phyloP scores from a whole-genome alignment of 2,797 vertebrate species.

The Eulemur coronatus region DNA sequence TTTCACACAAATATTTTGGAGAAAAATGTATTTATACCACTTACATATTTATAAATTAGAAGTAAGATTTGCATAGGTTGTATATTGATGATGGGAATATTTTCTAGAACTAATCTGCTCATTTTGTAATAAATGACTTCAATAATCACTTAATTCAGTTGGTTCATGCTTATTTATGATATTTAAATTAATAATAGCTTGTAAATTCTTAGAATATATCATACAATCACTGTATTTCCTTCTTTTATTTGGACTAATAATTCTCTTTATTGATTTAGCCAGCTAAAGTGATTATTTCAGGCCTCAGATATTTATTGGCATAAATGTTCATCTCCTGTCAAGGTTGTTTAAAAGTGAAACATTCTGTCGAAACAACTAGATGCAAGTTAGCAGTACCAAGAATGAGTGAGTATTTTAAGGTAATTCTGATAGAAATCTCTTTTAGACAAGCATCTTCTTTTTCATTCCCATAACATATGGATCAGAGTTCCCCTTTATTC shows the following conservation, averaged over 20 bases:
- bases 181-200: constrained; percentile 35
- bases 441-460: background rate
- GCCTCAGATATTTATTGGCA: background rate
- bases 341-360: constrained; percentile 13
- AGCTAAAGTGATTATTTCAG: background rate
- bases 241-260: background rate
- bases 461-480: constrained; percentile 21
- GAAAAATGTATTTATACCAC: background rate
- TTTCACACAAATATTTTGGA: background rate
- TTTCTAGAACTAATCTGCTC: background rate
- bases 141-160: background rate
- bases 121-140: constrained; percentile 32
- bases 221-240: background rate
- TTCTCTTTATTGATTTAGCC: constrained; percentile 3
- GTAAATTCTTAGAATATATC: background rate
- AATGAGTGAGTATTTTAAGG: constrained; percentile 1
- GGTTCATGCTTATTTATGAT: background rate
- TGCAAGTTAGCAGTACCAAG: background rate
- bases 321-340: background rate
- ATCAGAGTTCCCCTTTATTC: background rate
- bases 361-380: background rate
- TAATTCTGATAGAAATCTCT: background rate
- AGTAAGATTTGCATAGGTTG: background rate
- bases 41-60: background rate
- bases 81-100: background rate